Conservation (phyloP, 2,113 vertebrate species). For the Petaurus breviceps region DNA sequence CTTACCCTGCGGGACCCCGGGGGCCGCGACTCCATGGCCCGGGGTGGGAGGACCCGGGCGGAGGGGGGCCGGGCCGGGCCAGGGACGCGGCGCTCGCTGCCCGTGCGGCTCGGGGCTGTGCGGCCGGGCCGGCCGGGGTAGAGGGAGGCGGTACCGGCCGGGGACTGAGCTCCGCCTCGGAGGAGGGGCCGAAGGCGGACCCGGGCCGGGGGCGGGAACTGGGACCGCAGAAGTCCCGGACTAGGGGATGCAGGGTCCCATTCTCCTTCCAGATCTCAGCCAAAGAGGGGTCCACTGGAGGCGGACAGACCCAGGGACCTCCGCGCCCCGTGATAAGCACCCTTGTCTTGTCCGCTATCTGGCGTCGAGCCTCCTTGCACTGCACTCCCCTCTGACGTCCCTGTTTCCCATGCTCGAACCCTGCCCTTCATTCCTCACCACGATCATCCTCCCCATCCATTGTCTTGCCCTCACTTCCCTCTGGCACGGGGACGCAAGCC, state of each 20-base stretch:
- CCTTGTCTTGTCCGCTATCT: neutral
- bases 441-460: neutral
- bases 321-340: neutral
- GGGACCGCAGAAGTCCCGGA: neutral
- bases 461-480: neutral
- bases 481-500: neutral
- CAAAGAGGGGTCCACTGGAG: neutral
- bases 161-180: conserved; percentile 66
- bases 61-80: conserved; percentile 63
- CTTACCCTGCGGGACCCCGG: conserved; percentile 78
- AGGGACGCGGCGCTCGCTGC: conserved; percentile 71
- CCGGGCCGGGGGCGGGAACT: conserved; percentile 41
- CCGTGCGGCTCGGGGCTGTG: conserved; percentile 71
- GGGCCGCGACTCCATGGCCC: conserved; percentile 73
- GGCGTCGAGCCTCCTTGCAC: neutral
- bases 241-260: neutral
- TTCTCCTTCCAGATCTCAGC: neutral
- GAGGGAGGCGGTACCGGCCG: conserved; percentile 59
- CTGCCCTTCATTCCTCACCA: conserved; percentile 26
- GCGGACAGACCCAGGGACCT: neutral
- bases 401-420: neutral
- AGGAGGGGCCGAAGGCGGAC: conserved; percentile 68
- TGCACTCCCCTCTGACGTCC: neutral
- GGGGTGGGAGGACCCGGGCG: conserved; percentile 51
- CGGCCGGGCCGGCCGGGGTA: conserved; percentile 59